phyloP scores from a whole-genome alignment of 2,888 invertebrate species.

The Alloplasta piceator region DNA sequence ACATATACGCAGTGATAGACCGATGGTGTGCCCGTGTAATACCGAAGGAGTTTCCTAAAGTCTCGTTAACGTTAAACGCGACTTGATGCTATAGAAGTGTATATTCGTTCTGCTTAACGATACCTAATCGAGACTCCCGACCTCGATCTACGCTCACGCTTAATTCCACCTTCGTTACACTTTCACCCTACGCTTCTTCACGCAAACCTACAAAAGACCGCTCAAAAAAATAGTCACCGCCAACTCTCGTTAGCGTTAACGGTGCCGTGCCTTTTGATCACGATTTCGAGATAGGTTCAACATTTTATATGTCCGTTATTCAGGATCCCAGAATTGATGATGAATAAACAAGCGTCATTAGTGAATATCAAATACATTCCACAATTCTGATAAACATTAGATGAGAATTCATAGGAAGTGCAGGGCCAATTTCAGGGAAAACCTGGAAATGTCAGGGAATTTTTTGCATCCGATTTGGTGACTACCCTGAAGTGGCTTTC shows the following conservation, averaged over 20 bases:
- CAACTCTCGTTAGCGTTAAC: conserved; percentile 63
- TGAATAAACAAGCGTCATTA: too few species aligned
- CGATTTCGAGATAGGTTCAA: neutral
- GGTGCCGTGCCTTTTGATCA: conserved; percentile 7
- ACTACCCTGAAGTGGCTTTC: too few species aligned
- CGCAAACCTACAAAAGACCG: conserved; percentile 13
- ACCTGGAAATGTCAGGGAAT: too few species aligned
- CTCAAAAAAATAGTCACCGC: conserved; percentile 48
- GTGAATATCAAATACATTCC: too few species aligned
- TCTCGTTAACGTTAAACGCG: conserved; percentile 57
- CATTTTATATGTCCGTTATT: too few species aligned
- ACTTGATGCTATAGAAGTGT: conserved; percentile 28
- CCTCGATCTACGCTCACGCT: conserved; percentile 52
- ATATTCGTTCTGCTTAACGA: conserved; percentile 63
- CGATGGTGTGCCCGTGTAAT: conserved; percentile 27
- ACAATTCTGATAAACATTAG: too few species aligned
- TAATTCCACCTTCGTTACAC: conserved; percentile 45
- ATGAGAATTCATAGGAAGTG: too few species aligned
- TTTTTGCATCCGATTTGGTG: too few species aligned
- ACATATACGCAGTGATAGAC: conserved; percentile 27
- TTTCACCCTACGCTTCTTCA: neutral
- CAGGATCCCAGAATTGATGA: too few species aligned
- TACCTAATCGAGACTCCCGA: conserved; percentile 60
- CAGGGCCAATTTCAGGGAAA: too few species aligned
- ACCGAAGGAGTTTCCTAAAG: conserved; percentile 56